Evolutionary conservation across 2,888 invertebrate genomes (phyloP).

Genomic region (Ichneumoninae sp.): DNA sequence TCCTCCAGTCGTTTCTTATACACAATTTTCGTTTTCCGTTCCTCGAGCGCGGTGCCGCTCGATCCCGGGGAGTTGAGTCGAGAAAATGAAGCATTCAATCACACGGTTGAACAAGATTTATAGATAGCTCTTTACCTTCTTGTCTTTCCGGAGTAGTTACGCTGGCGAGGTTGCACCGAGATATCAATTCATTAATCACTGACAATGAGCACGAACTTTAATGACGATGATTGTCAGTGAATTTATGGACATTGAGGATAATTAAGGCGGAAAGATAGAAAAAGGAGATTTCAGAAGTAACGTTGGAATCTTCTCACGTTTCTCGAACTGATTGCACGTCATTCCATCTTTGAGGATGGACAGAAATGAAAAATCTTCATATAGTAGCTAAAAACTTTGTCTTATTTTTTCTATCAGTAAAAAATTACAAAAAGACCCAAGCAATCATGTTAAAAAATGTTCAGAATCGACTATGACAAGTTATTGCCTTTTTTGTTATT

Average conservation of each 20-base stretch:
- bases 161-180: neutral
- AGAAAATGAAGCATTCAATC: constrained; percentile 36
- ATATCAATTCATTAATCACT: constrained; percentile 27
- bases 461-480: neutral
- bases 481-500: neutral
- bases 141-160: constrained; percentile 9
- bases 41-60: neutral
- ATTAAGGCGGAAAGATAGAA: neutral
- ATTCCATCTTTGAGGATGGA: neutral
- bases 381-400: neutral
- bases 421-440: neutral
- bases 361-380: too few relatives aligned
- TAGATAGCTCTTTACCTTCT: neutral
- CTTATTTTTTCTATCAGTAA: neutral
- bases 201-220: constrained; percentile 9
- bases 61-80: neutral
- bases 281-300: neutral
- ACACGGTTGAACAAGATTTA: constrained; percentile 33
- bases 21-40: neutral
- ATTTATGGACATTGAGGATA: constrained; percentile 6
- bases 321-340: neutral
- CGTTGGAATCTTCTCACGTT: neutral
- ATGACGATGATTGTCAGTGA: constrained; percentile 1
- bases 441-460: neutral
- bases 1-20: neutral